Base-by-base conservation (phyloP, 2,888 invertebrate species). In the Cantharis flavilabris region DNA sequence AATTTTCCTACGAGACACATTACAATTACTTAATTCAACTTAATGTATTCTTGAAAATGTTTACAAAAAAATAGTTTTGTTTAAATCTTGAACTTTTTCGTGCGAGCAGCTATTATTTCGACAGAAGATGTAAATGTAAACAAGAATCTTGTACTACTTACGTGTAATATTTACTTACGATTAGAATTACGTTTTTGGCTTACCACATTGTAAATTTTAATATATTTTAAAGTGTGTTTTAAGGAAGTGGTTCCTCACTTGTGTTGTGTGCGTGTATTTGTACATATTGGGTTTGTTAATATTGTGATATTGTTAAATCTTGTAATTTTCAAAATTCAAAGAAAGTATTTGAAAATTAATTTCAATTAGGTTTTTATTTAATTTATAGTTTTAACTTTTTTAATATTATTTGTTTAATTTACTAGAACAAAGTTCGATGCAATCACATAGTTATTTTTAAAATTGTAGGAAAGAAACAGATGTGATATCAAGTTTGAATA, bases 261-360 rank as follows among this genome's bases (percentile, higher is more conserved):
- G 49, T 49, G 49, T 49, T 49, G 49, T 49, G 49, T 49, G 33
- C 13, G 49, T 49, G 49, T 49, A 49, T 49, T 49, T 49, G 20
- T 67, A 23, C 65, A 67, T 23, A 67, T 77, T 74, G 74, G 71
- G 70, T 74, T 63, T 71, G 67, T 74, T 33, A 69, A 49, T 77
- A 20, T 71, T 77, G 77, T 77, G 77, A 77, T 77, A 77, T 77
- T 77, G 77, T 77, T 77, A 71, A 64, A 72, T 63, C 18, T 71
- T 67, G 26, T 23, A 26, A 67, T 67, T 23, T 67, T 67, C 23
- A 20, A 23, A 67, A 23, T 67, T 67, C 10, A 1, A 16, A 23
- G 0, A 67, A 67, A 67, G 26, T 49, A 49, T 67, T 67, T 23
- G 20, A 26, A 67, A 20, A 67, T 67, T 26, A 5, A 23, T 20